phyloP scores from a whole-genome alignment of 2,888 invertebrate species.

The Tipula vernalis region DNA sequence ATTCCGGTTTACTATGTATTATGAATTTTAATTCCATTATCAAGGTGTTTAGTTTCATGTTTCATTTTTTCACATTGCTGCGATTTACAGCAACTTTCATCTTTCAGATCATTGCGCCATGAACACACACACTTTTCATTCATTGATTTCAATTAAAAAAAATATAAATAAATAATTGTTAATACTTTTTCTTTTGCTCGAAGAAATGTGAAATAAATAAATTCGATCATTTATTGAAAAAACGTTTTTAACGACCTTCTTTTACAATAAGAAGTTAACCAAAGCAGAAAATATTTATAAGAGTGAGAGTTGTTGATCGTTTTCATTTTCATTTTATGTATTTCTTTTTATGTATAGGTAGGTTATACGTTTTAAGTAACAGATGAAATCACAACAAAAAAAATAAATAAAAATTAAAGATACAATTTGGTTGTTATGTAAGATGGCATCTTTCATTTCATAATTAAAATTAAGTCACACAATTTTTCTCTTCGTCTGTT shows the following conservation, averaged over 20 bases:
- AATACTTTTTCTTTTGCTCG: background rate
- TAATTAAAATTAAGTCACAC: background rate
- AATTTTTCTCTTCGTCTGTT: background rate
- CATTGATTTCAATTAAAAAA: background rate
- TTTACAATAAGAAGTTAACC: background rate
- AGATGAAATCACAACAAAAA: background rate
- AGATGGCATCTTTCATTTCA: background rate
- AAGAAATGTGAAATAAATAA: background rate
- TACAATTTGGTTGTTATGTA: background rate
- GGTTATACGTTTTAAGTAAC: background rate
- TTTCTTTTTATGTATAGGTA: background rate
- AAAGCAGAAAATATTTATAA: background rate
- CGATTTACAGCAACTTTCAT: background rate
- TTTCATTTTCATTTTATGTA: background rate
- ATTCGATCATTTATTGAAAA: background rate
- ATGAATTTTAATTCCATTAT: background rate
- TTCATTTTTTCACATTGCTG: background rate
- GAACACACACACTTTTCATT: background rate
- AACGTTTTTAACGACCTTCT: background rate
- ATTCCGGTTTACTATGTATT: too few relatives aligned
- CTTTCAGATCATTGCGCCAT: background rate
- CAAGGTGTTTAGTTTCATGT: background rate
- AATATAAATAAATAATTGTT: background rate
- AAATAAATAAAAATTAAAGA: background rate
- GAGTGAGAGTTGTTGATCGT: background rate